These are phyloP conservation scores for Pristionchus fissidentatus DNA, from an alignment of 2,888 invertebrate genomes.

Conservation along the genomic window DNA sequence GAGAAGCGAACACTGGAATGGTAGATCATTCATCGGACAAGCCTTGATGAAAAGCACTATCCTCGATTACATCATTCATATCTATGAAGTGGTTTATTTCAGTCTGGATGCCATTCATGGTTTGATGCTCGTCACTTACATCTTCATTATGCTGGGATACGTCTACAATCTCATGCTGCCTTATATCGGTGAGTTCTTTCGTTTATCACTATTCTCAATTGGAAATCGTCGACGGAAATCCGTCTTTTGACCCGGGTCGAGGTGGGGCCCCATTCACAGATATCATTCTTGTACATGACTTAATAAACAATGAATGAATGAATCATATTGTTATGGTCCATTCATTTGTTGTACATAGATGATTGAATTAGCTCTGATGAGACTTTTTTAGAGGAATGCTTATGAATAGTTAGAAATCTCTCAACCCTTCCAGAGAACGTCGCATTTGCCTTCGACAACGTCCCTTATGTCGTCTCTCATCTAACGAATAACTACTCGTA, in stretches of 20 bases:
- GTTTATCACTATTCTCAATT: background rate
- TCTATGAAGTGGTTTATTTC: too few relatives aligned
- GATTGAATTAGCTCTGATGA: background rate
- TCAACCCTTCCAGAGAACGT: conserved; percentile 66
- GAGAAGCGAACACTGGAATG: too few relatives aligned
- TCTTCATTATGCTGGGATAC: conserved; percentile 65
- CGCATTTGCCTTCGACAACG: conserved; percentile 69
- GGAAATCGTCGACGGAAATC: too few relatives aligned
- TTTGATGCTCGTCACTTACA: conserved; percentile 58
- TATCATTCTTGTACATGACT: too few relatives aligned
- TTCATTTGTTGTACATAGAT: too few relatives aligned
- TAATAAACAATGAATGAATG: too few relatives aligned
- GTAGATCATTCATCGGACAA: background rate
- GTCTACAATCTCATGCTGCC: conserved; percentile 72
- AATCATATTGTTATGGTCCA: too few relatives aligned
- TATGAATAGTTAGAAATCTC: background rate
- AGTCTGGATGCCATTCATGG: conserved; percentile 61
- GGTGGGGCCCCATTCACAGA: too few relatives aligned
- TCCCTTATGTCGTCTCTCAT: conserved; percentile 62
- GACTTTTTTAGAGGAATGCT: background rate
- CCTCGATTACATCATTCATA: background rate
- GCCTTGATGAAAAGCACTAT: background rate
- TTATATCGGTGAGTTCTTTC: conserved; percentile 65
- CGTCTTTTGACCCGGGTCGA: too few relatives aligned
- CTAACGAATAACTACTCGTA: conserved; percentile 70